These are phyloP conservation scores for Zaprionus lineosus DNA, from an alignment of 2,888 invertebrate genomes.

Conservation along the genomic window DNA sequence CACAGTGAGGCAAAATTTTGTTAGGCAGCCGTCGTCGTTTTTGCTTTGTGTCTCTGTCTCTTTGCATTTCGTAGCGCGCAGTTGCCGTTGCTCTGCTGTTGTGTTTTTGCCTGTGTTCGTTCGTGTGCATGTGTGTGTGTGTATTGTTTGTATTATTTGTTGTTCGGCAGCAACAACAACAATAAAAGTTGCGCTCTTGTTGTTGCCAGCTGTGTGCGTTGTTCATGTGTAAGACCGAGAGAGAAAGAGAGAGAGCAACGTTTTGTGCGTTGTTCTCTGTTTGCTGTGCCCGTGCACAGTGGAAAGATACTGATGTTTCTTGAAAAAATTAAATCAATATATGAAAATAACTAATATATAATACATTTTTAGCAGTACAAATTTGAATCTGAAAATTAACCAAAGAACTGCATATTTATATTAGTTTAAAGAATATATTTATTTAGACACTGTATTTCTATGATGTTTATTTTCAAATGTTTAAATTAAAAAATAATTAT, in stretches of 20 bases:
- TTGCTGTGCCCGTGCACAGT: conserved; percentile 53
- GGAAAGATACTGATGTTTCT: neutral
- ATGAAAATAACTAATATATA: too few relatives aligned
- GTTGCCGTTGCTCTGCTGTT: conserved; percentile 67
- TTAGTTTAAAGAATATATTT: too few relatives aligned
- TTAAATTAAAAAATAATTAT: too few relatives aligned
- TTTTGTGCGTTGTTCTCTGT: conserved; percentile 71
- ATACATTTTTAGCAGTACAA: too few relatives aligned
- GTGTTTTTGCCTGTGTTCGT: conserved; percentile 22
- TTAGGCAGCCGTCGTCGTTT: conserved; percentile 36
- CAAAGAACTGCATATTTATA: too few relatives aligned
- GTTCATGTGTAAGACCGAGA: conserved; percentile 18
- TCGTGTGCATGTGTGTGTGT: conserved; percentile 32
- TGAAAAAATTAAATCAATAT: neutral
- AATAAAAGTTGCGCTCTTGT: conserved; percentile 64
- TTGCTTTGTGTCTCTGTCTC: conserved; percentile 62
- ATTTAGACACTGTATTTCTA: too few relatives aligned
- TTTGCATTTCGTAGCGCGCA: conserved; percentile 73
- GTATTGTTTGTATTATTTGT: conserved; percentile 77
- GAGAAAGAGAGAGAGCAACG: conserved; percentile 45
- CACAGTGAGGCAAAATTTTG: conserved; percentile 55
- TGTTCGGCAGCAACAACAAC: conserved; percentile 66
- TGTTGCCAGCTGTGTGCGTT: conserved; percentile 64
- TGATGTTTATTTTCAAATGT: too few relatives aligned
- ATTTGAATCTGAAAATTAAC: too few relatives aligned